phyloP scores from a whole-genome alignment of 1,140 invertebrate species.

The Drosophila sturtevanti region DNA sequence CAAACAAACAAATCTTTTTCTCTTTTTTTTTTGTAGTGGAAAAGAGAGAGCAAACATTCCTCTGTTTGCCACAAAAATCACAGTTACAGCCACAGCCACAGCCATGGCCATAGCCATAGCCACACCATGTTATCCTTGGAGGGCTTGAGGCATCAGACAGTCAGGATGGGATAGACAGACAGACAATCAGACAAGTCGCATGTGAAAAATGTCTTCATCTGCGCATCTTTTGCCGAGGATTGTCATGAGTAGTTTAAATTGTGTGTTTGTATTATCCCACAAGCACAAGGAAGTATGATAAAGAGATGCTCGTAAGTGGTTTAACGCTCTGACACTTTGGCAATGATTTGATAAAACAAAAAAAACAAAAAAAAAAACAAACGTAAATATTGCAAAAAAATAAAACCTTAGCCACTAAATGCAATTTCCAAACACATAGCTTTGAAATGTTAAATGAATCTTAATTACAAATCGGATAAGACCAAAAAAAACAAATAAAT shows the following conservation, averaged over 20 bases:
- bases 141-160: conserved; percentile 11
- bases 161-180: conserved; percentile 26
- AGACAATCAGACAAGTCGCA: conserved; percentile 41
- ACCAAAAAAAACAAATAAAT: too few relatives aligned
- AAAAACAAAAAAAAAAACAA: too few relatives aligned
- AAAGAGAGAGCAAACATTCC: conserved; percentile 26
- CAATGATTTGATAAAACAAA: neutral
- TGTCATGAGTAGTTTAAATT: conserved; percentile 10
- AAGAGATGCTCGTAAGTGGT: neutral
- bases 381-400: too few relatives aligned
- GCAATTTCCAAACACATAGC: too few relatives aligned
- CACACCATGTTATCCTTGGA: conserved; percentile 37
- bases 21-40: too few relatives aligned
- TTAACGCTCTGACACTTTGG: conserved; percentile 3
- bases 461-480: too few relatives aligned
- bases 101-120: neutral
- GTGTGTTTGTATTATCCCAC: neutral
- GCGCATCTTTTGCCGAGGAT: neutral
- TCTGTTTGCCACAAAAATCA: conserved; percentile 33
- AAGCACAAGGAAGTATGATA: neutral
- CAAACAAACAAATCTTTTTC: conserved; percentile 28
- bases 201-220: conserved; percentile 72
- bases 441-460: too few relatives aligned
- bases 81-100: conserved; percentile 1
- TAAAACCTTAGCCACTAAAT: too few relatives aligned